A percentile compares a stretch with the other conserved stretches of the same genome.
These are phyloP conservation scores for Cephonodes hylas DNA, from an alignment of 2,888 invertebrate species.

Conservation along the genomic window DNA sequence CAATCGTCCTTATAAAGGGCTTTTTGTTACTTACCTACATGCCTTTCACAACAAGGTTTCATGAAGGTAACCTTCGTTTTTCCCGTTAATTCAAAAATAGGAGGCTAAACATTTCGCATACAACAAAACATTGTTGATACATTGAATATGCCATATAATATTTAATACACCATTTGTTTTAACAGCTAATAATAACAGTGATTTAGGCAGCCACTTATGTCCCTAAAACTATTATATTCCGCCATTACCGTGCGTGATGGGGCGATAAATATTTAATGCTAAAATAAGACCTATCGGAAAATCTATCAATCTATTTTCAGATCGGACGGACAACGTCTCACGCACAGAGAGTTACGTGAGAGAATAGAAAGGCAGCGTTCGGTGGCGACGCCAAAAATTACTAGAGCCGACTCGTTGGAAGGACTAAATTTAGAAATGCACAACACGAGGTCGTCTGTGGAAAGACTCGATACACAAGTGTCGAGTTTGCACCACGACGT, in stretches of 20 bases:
- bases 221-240: neutral
- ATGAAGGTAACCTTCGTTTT: too few species aligned
- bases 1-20: neutral
- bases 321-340: slow-evolving; percentile 64
- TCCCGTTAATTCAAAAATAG: too few species aligned
- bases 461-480: slow-evolving; percentile 90
- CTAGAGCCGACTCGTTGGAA: slow-evolving; percentile 81
- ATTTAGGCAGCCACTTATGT: neutral
- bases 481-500: slow-evolving; percentile 92
- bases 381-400: slow-evolving; percentile 78
- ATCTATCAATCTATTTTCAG: slow-evolving; percentile 33
- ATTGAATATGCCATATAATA: too few species aligned
- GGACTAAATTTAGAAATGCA: slow-evolving; percentile 82
- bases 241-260: neutral
- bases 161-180: too few species aligned
- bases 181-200: too few species aligned
- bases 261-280: neutral
- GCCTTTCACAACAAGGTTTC: too few species aligned
- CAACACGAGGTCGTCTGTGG: slow-evolving; percentile 81
- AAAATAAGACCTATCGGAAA: slow-evolving; percentile 1
- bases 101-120: too few species aligned
- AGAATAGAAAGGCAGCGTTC: slow-evolving; percentile 86
- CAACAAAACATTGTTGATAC: too few species aligned
- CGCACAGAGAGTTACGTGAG: slow-evolving; percentile 80
- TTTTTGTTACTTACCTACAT: neutral